These are phyloP conservation scores for Orthonychiurus folsomi DNA, from an alignment of 2,888 invertebrate species.

Conservation along the genomic window DNA sequence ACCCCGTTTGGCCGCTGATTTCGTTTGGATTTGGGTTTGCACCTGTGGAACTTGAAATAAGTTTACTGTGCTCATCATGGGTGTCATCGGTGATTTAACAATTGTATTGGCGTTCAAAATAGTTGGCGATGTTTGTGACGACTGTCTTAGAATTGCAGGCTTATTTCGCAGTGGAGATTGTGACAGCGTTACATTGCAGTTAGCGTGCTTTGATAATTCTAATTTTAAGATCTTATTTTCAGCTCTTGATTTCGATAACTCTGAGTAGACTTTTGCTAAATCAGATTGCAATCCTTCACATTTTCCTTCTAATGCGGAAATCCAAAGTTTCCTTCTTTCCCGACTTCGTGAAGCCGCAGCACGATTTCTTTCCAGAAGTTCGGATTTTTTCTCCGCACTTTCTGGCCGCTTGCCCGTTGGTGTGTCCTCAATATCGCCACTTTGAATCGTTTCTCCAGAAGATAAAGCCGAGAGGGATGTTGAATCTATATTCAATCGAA, in stretches of 20 bases:
- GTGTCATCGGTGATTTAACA: not conserved
- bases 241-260: conserved; percentile 19
- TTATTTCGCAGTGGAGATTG: not conserved
- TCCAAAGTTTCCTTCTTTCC: conserved; percentile 46
- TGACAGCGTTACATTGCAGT: conserved; percentile 19
- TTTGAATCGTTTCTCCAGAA: not conserved
- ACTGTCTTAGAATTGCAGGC: conserved; percentile 4
- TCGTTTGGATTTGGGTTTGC: conserved; percentile 8
- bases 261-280: conserved; percentile 26
- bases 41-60: not conserved
- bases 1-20: conserved; percentile 28
- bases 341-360: conserved; percentile 50
- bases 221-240: conserved; percentile 29
- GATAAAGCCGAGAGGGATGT: not conserved
- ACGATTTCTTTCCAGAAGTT: conserved; percentile 40
- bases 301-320: conserved; percentile 29
- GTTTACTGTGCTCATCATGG: not conserved
- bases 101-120: too few relatives aligned
- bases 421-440: not conserved
- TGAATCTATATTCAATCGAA: conserved; percentile 21
- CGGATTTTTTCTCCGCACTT: conserved; percentile 20
- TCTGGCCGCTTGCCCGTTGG: conserved; percentile 1
- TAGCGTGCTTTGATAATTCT: conserved; percentile 24
- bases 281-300: conserved; percentile 24
- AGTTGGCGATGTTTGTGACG: conserved; percentile 7